Conservation (phyloP, 2,113 vertebrate genomes). For the Tenrec ecaudatus region DNA sequence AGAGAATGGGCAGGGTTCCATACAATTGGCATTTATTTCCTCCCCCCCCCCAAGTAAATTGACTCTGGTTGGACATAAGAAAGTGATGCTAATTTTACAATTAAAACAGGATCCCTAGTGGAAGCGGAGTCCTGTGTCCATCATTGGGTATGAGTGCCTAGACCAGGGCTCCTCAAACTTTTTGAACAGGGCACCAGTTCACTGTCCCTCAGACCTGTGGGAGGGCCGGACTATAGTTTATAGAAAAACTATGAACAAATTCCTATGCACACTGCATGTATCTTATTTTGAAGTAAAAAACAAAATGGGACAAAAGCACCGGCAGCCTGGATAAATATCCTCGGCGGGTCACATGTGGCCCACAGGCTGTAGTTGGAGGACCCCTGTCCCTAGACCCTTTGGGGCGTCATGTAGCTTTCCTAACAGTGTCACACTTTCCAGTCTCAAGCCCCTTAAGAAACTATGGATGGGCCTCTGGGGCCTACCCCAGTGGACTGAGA, state of each 20-base stretch:
- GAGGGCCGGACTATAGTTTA: too few species aligned
- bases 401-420: neutral
- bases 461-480: neutral
- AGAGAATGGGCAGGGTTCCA: slow-evolving; percentile 27
- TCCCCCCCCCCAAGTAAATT: neutral
- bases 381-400: neutral
- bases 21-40: neutral
- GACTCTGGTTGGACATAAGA: neutral
- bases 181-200: too few species aligned
- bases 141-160: neutral
- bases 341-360: too few species aligned
- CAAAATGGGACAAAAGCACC: too few species aligned
- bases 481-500: neutral
- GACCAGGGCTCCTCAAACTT: too few species aligned
- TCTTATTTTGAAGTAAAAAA: too few species aligned
- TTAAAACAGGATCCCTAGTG: neutral
- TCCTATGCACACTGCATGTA: too few species aligned
- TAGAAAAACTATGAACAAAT: too few species aligned
- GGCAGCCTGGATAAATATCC: too few species aligned
- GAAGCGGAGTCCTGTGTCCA: neutral
- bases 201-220: too few species aligned
- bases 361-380: too few species aligned
- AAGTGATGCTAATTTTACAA: slow-evolving; percentile 22
- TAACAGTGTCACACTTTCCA: neutral
- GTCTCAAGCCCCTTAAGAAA: slow-evolving; percentile 13